Base-by-base conservation (phyloP, 2,797 vertebrate species). In the Carapus acus region DNA sequence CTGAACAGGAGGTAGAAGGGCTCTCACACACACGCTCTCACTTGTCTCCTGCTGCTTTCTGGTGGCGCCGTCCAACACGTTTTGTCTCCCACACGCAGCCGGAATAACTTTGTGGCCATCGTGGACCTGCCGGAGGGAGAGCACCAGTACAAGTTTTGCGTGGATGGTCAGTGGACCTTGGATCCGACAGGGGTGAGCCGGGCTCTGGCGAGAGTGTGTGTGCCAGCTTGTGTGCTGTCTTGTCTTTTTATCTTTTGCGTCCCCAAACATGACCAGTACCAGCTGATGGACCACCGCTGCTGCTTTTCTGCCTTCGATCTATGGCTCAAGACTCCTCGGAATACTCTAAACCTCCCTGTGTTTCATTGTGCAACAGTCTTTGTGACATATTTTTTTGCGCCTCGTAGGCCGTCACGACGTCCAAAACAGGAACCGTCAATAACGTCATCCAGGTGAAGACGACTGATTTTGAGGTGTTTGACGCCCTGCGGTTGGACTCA, bases 391-490 rank as follows among this genome's bases (percentile, higher is more conserved):
- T 27, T 27, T 9, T 27, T 27, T 22, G 3, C 37, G 12, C 18
- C 2, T 12, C 34, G 2, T 77, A 99, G 96, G 90, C 94, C 1
- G 83, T 96, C 54, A 76, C 86, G 64, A 96, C 94, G 53, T 92
- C 89, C 63, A 95, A 96, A 79, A 88, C 96, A 2, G 96, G 96
- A 24, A 92, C 92, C 0, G 82, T 98, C 54, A 99, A 98, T 80
- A 99, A 99, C 43, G 40, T 93, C 54, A 93, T 99, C 64, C 89
- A 94, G 69, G 94, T 98, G 86, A 94, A 92, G 80, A 92, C 88
- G 65, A 94, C 93, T 0, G 96, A 99, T 86, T 98, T 97, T 72
- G 94, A 99, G 80, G 96, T 98, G 3, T 98, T 99, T 7, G 94
- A 99, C 60, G 94, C 96, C 37, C 90, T 99, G 79, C 92, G 91